Base-by-base conservation (phyloP, 2,797 vertebrate species). In the Phoebastria nigripes region DNA sequence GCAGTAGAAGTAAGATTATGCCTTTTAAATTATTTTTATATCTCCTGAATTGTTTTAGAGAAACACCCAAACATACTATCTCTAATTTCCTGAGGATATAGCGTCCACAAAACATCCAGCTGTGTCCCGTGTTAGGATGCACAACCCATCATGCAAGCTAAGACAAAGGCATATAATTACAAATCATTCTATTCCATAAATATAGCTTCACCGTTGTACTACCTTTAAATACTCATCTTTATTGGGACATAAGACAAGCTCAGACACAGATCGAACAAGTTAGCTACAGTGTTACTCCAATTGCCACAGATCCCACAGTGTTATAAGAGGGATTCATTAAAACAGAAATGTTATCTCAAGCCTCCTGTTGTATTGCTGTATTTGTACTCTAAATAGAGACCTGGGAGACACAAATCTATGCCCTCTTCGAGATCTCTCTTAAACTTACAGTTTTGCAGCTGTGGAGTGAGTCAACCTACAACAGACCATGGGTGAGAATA, bases 191-290 rank as follows among this genome's bases (percentile, higher is more conserved):
- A 11, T 82, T 54, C 80, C 37, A 58, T 55, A 86, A 41, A 61
- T 66, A 37, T 8, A 71, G 39, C 12, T 9, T 71, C 49, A 26
- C 41, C 29, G 5, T 33, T 80, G 55, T 29, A 51, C 35, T 89
- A 55, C 61, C 73, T 96, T 93, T 96, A 94, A 91, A 70, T n/a
- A 84, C 5, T 55, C 46, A 19, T 90, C 44, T 94, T 95, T n/a
- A 42, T 17, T 85, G 80, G 65, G 8, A 82, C 41, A 21, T 26
- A 49, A 92, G 69, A 81, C 54, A 95, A 96, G 66, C 71, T 42
- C 51, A 86, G 74, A 47, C 56, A 55, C 33, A 93, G 84, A 88
- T 54, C 4, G 4, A 80, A 51, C 6, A 66, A 51, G 6, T 46
- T 41, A 62, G 41, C 37, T 74, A 15, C 9, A 59, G 22, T 6